Evolutionary conservation across 2,797 vertebrate genomes (phyloP), one percentile per base, ranked within the genome.

Genomic region (Spinibarbus caldwelli): DNA sequence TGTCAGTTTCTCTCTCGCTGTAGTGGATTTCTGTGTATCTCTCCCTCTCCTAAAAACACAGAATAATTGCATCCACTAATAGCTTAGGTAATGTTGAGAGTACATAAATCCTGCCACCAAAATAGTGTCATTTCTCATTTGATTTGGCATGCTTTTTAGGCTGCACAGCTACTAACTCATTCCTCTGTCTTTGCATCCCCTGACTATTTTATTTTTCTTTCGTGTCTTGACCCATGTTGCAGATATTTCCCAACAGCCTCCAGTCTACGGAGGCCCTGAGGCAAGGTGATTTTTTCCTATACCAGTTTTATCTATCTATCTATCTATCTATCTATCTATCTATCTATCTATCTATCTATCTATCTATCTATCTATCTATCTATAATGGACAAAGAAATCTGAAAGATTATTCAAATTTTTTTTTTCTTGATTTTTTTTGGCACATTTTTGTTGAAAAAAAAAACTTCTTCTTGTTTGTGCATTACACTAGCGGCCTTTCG

Each of bases 21-120:
- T 49, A 66, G 71, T 19, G 49, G 67, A 90, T 87, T 77, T 89
- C 87, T 85, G 62, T 80, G 83, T 80, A 77, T 82, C 72, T 91
- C 84, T 80, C 80, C 86, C 85, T 90, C 59, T 29, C 64, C 52
- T 85, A 89, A 93, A 94, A 94, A 93, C 92, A 87, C 92, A 89
- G 91, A 93, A 92, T 94, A 95, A 95, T 95, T 95, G 93, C 91
- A 91, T 94, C 94, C 93, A 91, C 92, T 95, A 95, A 95, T 95
- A 94, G 94, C 94, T 91, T 93, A 93, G 94, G 92, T 95, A 95
- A 95, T 95, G 94, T 95, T 96, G 94, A 96, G 94, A 94, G 94
- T 95, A 94, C 94, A 96, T 95, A 95, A 95, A 95, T 95, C 95
- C 94, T 93, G 90, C 92, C 93, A 92, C 94, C 92, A 94, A 95